Percentiles rank a stretch among this genome's conserved stretches.
Conservation (phyloP, 1,140 invertebrate species). For the Heliconius melpomene region DNA sequence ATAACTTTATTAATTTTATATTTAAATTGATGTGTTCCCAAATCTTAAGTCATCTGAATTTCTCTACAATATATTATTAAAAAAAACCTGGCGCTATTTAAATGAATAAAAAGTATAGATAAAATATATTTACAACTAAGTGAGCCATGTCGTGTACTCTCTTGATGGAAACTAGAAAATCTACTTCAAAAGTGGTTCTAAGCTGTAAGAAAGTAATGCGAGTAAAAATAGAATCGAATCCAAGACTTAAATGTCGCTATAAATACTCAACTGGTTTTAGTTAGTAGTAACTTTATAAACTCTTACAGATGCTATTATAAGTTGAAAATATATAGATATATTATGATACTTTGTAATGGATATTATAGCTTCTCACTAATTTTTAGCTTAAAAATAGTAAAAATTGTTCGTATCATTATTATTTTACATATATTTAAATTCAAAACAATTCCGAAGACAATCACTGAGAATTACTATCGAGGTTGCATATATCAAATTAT, state of each 20-base stretch:
- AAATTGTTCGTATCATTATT: not conserved
- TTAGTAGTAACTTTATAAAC: not conserved
- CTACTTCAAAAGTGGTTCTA: conserved; percentile 37
- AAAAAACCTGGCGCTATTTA: not conserved
- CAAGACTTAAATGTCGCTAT: conserved; percentile 8
- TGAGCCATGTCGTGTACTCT: conserved; percentile 16
- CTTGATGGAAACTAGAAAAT: conserved; percentile 51
- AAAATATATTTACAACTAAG: conserved; percentile 16
- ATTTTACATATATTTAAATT: not conserved
- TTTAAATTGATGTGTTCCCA: not conserved
- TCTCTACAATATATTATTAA: not conserved
- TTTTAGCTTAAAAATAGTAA: not conserved
- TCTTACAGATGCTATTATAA: not conserved
- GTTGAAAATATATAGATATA: not conserved
- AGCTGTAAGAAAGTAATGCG: conserved; percentile 52
- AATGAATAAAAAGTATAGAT: conserved; percentile 17
- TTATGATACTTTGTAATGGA: not conserved
- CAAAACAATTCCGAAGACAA: not conserved
- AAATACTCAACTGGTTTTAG: conserved; percentile 9
- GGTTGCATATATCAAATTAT: not conserved
- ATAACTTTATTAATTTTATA: no score
- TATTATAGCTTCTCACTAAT: not conserved
- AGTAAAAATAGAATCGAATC: conserved; percentile 51
- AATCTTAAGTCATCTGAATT: no score
- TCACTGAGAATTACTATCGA: not conserved